Evolutionary conservation across 2,888 invertebrate genomes (phyloP).

Genomic region (Cordilura impudica): DNA sequence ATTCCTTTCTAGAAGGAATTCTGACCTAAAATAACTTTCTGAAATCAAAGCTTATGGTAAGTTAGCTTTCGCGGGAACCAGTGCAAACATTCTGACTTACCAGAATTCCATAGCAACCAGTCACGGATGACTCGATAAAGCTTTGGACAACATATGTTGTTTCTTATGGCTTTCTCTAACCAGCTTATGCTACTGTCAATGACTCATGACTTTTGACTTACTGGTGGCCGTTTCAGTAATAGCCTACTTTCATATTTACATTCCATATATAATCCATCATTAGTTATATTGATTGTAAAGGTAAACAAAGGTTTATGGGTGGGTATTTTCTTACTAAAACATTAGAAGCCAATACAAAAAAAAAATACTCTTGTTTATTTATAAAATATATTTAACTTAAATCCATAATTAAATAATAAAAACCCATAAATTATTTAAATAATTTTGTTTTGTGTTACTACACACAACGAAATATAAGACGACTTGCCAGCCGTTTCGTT

Average conservation of each 20-base stretch:
- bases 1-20: too few relatives aligned
- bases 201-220: too few relatives aligned
- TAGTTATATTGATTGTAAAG: not conserved
- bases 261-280: not conserved
- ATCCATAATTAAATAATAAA: conserved; percentile 2
- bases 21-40: too few relatives aligned
- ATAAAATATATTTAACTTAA: not conserved
- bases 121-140: too few relatives aligned
- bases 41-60: too few relatives aligned
- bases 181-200: too few relatives aligned
- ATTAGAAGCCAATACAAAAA: not conserved
- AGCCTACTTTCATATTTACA: not conserved
- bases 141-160: too few relatives aligned
- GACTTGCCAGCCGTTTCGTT: not conserved
- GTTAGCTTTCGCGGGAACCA: too few relatives aligned
- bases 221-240: not conserved
- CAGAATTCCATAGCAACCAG: too few relatives aligned
- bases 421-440: conserved; percentile 20
- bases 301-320: not conserved
- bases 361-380: not conserved
- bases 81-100: too few relatives aligned
- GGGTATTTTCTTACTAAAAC: not conserved
- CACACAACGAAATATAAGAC: not conserved
- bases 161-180: too few relatives aligned
- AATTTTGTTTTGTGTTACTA: conserved; percentile 1